Percentiles rank a stretch among this genome's conserved stretches.
Evolutionary conservation across 2,888 invertebrate genomes (phyloP).

Genomic region (Brachypalpus laphriformis): DNA sequence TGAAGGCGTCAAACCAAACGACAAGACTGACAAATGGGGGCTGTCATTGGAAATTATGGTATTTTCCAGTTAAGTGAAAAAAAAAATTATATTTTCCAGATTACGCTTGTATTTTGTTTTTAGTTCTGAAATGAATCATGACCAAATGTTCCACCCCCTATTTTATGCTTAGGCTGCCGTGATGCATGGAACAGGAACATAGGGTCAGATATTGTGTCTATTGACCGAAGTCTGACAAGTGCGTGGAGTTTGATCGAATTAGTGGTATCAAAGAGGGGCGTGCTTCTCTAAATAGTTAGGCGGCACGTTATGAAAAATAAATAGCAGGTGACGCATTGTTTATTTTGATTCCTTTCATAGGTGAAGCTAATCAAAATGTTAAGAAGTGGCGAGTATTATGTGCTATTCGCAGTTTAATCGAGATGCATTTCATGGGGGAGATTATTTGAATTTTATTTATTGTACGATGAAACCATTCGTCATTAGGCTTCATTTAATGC

Average conservation of each 20-base stretch:
- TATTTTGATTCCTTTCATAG: neutral
- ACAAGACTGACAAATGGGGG: conserved; percentile 12
- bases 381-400: neutral
- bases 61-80: conserved; percentile 31
- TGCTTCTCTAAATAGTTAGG: neutral
- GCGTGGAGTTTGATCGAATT: conserved; percentile 29
- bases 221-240: conserved; percentile 52
- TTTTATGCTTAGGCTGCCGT: conserved; percentile 41
- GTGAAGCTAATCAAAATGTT: neutral
- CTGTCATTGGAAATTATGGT: conserved; percentile 48
- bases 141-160: conserved; percentile 62
- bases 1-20: conserved; percentile 6
- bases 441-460: no score
- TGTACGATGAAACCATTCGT: no score
- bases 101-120: conserved; percentile 23
- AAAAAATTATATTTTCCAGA: conserved; percentile 2
- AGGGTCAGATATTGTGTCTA: conserved; percentile 21
- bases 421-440: neutral
- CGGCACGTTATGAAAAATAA: neutral
- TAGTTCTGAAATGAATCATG: conserved; percentile 48
- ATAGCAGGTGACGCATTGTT: conserved; percentile 1
- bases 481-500: no score
- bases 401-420: neutral
- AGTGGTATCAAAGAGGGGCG: conserved; percentile 30
- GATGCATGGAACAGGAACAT: conserved; percentile 4